Base-by-base conservation (phyloP, 2,113 vertebrate species). In the Phylloscopus trochiloides region DNA sequence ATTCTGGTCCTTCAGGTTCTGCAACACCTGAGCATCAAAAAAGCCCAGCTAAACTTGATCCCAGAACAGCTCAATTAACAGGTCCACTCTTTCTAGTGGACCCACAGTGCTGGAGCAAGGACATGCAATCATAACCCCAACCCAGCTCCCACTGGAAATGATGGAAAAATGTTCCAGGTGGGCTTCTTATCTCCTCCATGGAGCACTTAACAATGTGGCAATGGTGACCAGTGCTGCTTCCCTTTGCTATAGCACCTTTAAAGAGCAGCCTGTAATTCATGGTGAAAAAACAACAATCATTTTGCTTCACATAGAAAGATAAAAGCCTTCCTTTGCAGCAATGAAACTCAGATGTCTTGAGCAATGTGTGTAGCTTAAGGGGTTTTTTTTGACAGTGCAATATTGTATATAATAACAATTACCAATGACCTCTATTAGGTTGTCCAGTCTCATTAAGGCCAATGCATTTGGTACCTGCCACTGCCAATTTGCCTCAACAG, bases 361-460 rank as follows among this genome's bases (percentile, higher is more conserved):
- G 94, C 96, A 96, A 97, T 96, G 96, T 96, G 96, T 95, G 91
- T 97, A 96, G 95, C 93, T 65, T 91, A 95, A 97, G 92, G 96
- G 65, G 0, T 1, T 90, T 97, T 96, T 97, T 97, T 96, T 98
- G 98, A 98, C 98, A 98, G 98, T 98, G 97, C 98, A 97, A 98
- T 98, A 97, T 98, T 98, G 98, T 98, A 97, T 98, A 98, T 98
- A 98, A 98, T 99, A 99, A 99, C 98, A 98, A 98, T 99, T 99
- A 98, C 98, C 98, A 98, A 97, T 98, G 98, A 99, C 98, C 98
- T 98, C 98, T 98, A 98, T 98, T 98, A 98, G 97, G 98, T 97
- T 98, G 98, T 98, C 98, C 98, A 96, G 97, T 98, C 98, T 98
- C 98, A 98, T 98, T 98, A 98, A 97, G 96, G 97, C 97, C 96